These are phyloP conservation scores for Pogonophryne albipinna DNA, from an alignment of 2,797 vertebrate species.

Conservation along the genomic window DNA sequence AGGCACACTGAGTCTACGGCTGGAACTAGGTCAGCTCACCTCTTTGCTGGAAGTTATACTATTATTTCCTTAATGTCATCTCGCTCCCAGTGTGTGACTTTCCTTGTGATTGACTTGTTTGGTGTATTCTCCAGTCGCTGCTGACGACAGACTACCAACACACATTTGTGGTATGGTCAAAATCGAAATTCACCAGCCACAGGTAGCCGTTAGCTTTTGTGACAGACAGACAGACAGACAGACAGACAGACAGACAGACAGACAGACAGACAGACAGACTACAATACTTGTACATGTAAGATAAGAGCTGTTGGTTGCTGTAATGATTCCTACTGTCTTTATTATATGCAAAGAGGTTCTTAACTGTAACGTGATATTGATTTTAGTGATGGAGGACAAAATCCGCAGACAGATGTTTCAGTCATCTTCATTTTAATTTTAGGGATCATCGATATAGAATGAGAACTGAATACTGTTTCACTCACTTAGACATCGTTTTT, in stretches of 20 bases:
- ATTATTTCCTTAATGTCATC: constrained; percentile 69
- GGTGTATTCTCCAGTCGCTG: constrained; percentile 45
- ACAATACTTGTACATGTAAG: too few relatives aligned
- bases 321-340: background rate
- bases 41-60: constrained; percentile 74
- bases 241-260: constrained; percentile 10
- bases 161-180: constrained; percentile 15
- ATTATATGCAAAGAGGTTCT: background rate
- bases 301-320: background rate
- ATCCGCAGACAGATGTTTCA: background rate
- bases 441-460: background rate
- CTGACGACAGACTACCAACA: constrained; percentile 32
- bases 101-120: constrained; percentile 69
- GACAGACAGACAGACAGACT: constrained; percentile 19
- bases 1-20: constrained; percentile 63
- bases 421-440: background rate
- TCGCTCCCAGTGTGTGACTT: constrained; percentile 66
- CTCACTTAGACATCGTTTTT: background rate
- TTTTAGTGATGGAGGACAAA: background rate
- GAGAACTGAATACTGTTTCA: background rate
- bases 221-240: constrained; percentile 11
- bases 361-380: background rate
- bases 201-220: background rate
- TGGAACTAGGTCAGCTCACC: constrained; percentile 79
- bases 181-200: constrained; percentile 21